phyloP scores from a whole-genome alignment of 2,888 invertebrate species.

The Monopis laevigella region DNA sequence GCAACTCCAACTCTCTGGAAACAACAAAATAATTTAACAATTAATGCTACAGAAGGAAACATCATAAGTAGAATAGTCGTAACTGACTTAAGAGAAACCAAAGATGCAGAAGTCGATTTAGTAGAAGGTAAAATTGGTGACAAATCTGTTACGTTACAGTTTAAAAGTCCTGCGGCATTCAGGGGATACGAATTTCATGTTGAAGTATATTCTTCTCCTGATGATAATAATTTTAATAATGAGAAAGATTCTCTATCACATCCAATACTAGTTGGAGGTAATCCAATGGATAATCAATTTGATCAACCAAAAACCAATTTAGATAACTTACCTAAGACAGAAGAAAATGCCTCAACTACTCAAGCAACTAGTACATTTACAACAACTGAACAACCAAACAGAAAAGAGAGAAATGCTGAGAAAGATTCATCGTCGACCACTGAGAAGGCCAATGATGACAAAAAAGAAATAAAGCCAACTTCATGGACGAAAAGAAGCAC shows the following conservation, averaged over 20 bases:
- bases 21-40: constrained; percentile 34
- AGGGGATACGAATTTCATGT: constrained; percentile 46
- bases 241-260: constrained; percentile 1
- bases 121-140: constrained; percentile 45
- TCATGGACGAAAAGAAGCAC: too few species aligned
- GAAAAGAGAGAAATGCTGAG: not conserved
- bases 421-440: not conserved
- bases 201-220: constrained; percentile 33
- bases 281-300: not conserved
- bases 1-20: constrained; percentile 47
- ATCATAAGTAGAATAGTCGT: constrained; percentile 38
- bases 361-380: not conserved
- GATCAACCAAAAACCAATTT: constrained; percentile 1
- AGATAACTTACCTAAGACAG: constrained; percentile 1
- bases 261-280: not conserved
- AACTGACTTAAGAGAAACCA: constrained; percentile 40
- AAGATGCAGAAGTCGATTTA: constrained; percentile 45
- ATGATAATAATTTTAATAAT: constrained; percentile 11
- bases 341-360: not conserved
- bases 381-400: not conserved
- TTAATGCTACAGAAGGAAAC: constrained; percentile 34
- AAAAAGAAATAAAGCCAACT: too few species aligned
- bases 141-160: constrained; percentile 41
- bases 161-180: constrained; percentile 47
- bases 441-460: too few species aligned